phyloP scores from a whole-genome alignment of 2,113 vertebrate species.

The Bettongia penicillata region DNA sequence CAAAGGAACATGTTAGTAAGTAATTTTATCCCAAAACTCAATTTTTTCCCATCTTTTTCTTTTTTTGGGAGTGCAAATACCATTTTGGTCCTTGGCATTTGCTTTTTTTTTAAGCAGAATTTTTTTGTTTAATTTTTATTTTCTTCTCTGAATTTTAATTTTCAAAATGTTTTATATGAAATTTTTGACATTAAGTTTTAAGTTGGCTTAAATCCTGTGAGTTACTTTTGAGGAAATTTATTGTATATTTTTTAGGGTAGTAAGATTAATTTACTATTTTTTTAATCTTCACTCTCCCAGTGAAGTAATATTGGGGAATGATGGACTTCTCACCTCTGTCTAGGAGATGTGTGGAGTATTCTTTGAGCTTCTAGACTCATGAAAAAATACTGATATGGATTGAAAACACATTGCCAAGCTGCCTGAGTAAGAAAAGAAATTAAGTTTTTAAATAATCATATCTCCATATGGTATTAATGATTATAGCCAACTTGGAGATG shows the following conservation, averaged over 20 bases:
- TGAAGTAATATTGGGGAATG: not conserved
- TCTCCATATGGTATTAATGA: not conserved
- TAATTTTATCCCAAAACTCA: not conserved
- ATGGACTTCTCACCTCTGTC: not conserved
- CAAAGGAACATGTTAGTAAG: not conserved
- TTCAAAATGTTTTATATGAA: not conserved
- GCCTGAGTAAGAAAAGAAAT: not conserved
- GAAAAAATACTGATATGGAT: not conserved
- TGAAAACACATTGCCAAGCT: not conserved
- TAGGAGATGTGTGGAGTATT: not conserved
- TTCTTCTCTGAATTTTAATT: not conserved
- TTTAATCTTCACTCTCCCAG: not conserved
- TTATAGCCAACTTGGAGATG: not conserved
- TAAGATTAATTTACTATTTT: not conserved
- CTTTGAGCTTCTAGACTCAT: not conserved
- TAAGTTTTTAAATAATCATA: not conserved
- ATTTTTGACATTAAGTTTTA: not conserved
- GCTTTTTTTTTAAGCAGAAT: not conserved
- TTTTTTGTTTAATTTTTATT: not conserved
- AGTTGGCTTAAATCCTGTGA: not conserved
- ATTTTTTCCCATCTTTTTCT: not conserved
- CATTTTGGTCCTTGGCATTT: not conserved
- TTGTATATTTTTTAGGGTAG: not conserved
- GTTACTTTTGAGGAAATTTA: not conserved
- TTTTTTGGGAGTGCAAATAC: not conserved